phyloP scores from a whole-genome alignment of 2,888 invertebrate genomes.

The Noctua pronuba region DNA sequence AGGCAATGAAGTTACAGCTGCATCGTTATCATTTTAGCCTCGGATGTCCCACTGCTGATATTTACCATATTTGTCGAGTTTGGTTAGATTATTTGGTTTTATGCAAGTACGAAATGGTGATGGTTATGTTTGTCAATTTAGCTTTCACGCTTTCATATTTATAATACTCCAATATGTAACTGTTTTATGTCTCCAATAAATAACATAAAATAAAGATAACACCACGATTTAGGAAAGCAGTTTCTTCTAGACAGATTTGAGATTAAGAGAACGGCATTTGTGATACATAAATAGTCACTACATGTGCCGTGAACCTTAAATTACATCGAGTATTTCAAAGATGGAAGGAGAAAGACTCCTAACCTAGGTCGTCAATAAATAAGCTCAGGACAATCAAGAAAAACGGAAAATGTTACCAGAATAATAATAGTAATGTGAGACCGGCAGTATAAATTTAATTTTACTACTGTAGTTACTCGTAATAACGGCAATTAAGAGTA shows the following conservation, averaged over 20 bases:
- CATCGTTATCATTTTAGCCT: background rate
- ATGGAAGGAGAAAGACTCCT: background rate
- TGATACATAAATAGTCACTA: background rate
- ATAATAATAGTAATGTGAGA: constrained; percentile 4
- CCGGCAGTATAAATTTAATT: constrained; percentile 1
- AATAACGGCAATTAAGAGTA: constrained; percentile 21
- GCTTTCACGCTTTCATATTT: background rate
- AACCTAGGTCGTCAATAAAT: background rate
- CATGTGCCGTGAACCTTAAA: background rate
- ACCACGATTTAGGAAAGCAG: background rate
- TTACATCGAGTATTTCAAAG: background rate
- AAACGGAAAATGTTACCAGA: background rate
- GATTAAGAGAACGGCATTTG: background rate
- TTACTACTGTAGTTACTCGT: constrained; percentile 34
- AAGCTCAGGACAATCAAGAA: background rate
- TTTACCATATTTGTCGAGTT: background rate
- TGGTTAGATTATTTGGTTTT: background rate
- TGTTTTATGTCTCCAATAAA: background rate
- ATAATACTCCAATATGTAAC: background rate
- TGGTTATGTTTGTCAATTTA: background rate
- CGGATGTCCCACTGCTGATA: background rate
- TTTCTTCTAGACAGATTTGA: background rate
- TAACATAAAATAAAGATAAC: background rate
- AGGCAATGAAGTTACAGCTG: background rate
- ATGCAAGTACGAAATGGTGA: background rate